Evolutionary conservation across 2,888 invertebrate genomes (phyloP), one percentile per base, ranked within the genome.

Genomic region (Drosophila niveifrons): DNA sequence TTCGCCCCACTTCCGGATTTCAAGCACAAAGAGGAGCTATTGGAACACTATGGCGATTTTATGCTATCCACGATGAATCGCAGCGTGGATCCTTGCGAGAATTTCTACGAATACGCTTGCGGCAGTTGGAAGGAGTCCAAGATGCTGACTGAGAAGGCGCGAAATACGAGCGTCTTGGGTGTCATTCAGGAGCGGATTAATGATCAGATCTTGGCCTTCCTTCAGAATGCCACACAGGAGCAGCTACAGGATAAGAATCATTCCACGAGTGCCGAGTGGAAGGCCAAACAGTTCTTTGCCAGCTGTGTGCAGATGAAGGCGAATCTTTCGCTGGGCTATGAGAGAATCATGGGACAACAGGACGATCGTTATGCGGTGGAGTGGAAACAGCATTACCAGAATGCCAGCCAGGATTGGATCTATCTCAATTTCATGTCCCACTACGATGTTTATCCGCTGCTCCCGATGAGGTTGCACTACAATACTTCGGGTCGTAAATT

Each of bases 81-180:
- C 10, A 78, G 81, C 17, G 69, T 90, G 0, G 80, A 89, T 80
- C 91, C 91, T 6, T 91, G 91, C 43, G 91, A 91, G 79, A 90
- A 91, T 68, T 91, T 91, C 62, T 91, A 90, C 51, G 89, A 90
- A 11, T 91, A 78, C 51, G 89, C 91, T 1, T 91, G 91, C 41
- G 91, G 91, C 17, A 87, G 78, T 41, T 91, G 91, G 91, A 74
- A 80, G 47, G 63, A 85, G 18, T 80, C 88, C 1, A 64, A 79
- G 0, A 29, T 86, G 65, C 72, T 91, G 4, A 80, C 84, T 8
- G 55, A 52, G 1, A 17, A 62, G 36, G 80, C 82, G 0, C 75
- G 85, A 1, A 91, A 91, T 44, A 68, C 83, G 2, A 88, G 90
- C 0, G 78, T 91, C 1, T 66, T 91, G 15, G 78, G 76, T 31